Conservation (phyloP, 2,888 invertebrate genomes). For the Orchestes rusci region DNA sequence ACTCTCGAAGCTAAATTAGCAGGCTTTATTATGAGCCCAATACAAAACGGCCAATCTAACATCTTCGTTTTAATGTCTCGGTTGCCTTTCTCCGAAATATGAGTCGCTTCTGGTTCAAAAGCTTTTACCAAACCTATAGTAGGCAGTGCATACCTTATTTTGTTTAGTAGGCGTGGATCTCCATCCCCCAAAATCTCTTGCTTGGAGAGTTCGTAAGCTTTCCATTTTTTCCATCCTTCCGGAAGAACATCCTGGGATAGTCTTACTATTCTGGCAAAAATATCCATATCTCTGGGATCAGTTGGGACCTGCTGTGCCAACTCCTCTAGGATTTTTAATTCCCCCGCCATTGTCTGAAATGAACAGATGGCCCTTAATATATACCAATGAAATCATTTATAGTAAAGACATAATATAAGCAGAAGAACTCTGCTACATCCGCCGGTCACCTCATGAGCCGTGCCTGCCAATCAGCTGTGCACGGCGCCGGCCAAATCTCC, state of each 20-base stretch:
- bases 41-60: conserved; percentile 28
- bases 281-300: neutral
- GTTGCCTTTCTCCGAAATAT: conserved; percentile 25
- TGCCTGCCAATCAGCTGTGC: too few relatives aligned
- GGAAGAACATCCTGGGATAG: conserved; percentile 12
- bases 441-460: too few relatives aligned
- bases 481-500: neutral
- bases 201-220: conserved; percentile 12
- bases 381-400: neutral
- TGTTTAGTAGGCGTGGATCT: conserved; percentile 27
- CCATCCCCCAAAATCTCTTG: conserved; percentile 22
- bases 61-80: conserved; percentile 27
- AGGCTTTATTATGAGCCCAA: conserved; percentile 25
- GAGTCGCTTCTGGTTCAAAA: conserved; percentile 24
- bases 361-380: too few relatives aligned
- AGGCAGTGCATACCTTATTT: conserved; percentile 27
- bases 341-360: conserved; percentile 2
- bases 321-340: conserved; percentile 1
- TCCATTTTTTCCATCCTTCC: conserved; percentile 22
- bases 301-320: neutral
- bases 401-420: neutral
- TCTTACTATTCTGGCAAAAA: conserved; percentile 5
- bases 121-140: conserved; percentile 26
- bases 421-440: neutral
- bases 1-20: conserved; percentile 24